Evolutionary conservation across 2,888 invertebrate genomes (phyloP), one percentile per base, ranked within the genome.

Genomic region (Rhaphigaster nebulosa): DNA sequence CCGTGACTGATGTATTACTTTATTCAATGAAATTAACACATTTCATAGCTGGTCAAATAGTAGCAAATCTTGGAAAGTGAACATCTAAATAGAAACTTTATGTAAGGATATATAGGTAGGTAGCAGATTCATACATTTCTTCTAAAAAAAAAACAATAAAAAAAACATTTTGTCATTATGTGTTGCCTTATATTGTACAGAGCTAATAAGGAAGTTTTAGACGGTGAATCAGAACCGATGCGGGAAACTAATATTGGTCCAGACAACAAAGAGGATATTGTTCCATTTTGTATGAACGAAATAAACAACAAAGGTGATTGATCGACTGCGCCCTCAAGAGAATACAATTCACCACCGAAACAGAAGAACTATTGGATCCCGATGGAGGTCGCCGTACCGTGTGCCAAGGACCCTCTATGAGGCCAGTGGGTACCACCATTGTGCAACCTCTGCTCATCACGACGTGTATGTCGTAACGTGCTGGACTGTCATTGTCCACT

Each of bases 341-440:
- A 34, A 76, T 23, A 38, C 70, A 8, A 76, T 38, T 18, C 18
- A 15, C 15, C 29, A 18, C 18, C 15, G 65, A 65, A 65, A 1
- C 18, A 76, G 38, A 76, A 76, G 38, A 76, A 76, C 70, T 38
- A 23, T 38, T 5, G 45, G n/a, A 0, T 84, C 45, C 45, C 4
- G n/a, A 6, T n/a, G 45, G 84, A 84, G 84, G 84, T n/a, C 84
- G n/a, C 26, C 84, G 41, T 26, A 45, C 8, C 80, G 12, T 84
- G 45, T 84, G 45, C 84, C 84, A 84, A 84, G 84, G 84, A 23
- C 84, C 84, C n/a, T 8, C 20, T 38, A 15, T n/a, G 84, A 41
- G 45, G 45, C 12, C 84, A 23, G n/a, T 84, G 84, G 45, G 84
- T 13, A 38, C 45, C n/a, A 1, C 84, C 45, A 45, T 84, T 84